Evolutionary conservation across 23 tunicate species (phyloP), one percentile per base, ranked within the genome.

Genomic region (Clavelina lepadiformis): DNA sequence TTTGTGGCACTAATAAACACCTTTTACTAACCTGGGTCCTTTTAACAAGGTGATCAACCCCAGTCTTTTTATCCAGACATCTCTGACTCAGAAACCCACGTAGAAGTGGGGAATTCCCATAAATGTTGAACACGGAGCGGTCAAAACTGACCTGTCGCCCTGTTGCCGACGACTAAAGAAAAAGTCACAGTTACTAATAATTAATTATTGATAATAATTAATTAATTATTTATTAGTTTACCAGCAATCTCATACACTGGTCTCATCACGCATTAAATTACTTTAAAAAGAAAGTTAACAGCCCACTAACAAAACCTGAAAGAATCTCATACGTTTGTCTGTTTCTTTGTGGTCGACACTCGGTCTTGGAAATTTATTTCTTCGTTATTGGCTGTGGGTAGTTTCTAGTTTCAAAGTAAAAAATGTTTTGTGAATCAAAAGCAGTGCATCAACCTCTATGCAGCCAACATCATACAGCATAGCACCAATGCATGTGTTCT

Each of bases 21-120:
- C n/a, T 19, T 23, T 53, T 6, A 19, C 22, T 31, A 32, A 78
- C 84, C 68, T 78, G 84, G 5, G 84, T 78, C 58, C 84, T 58
- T 33, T 69, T 41, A 6, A 78, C 74, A 19, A 78, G 44, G 23
- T 68, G 75, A 33, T 78, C 84, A 26, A n/a, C 7, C 26, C 84
- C 84, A 1, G 84, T 56, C 2, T 13, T 77, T 46, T 26, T 52
- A 3, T 65, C 71, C 51, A 78, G 41, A 6, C 62, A 55, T 29
- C 68, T 51, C 22, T 66, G 73, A 45, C 61, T 66, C 33, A 82
- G 56, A 62, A 51, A 74, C 52, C 80, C 88, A 31, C 60, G 46
- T 33, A 87, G 68, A 1, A 87, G 37, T 19, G 96, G 96, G 35
- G 96, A 87, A 28, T 87, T 59, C 18, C 96, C 96, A 49, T 79